Conservation (phyloP, 2,113 vertebrate species). For the Epinephelus lanceolatus region DNA sequence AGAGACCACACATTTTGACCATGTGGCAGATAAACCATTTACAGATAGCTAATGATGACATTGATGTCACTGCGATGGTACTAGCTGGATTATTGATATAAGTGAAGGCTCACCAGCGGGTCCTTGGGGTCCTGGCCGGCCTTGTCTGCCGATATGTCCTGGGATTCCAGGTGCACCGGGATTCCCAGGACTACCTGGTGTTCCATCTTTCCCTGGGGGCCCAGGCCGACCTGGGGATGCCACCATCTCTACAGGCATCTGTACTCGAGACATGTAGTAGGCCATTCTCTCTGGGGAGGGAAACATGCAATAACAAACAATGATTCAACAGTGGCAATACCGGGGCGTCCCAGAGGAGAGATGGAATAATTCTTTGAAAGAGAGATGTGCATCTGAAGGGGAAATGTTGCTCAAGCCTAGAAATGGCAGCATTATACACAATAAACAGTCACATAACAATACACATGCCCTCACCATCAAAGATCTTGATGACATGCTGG, state of each 20-base stretch:
- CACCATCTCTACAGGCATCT: constrained; percentile 90
- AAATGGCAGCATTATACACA: neutral
- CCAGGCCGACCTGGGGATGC: constrained; percentile 92
- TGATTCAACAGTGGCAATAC: neutral
- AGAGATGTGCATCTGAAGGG: neutral
- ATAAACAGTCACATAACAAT: constrained; percentile 7
- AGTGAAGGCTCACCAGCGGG: constrained; percentile 83
- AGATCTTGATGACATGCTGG: constrained; percentile 95
- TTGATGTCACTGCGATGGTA: neutral
- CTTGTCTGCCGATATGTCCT: constrained; percentile 93
- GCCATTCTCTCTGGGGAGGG: constrained; percentile 91
- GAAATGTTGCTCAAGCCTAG: neutral
- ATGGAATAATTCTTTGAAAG: constrained; percentile 3
- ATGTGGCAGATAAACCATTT: neutral
- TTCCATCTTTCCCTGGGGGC: constrained; percentile 92
- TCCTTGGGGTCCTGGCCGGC: constrained; percentile 89
- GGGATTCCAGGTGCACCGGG: constrained; percentile 90
- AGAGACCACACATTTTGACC: constrained; percentile 1
- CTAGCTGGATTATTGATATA: neutral
- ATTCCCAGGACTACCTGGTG: constrained; percentile 86
- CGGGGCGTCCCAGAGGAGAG: neutral
- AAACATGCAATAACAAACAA: constrained; percentile 15
- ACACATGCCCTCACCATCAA: constrained; percentile 88
- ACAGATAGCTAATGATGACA: neutral
- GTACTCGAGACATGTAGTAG: constrained; percentile 94